Base-by-base conservation (phyloP, 92 coral and sea anemone species). In the Micromussa lordhowensis region DNA sequence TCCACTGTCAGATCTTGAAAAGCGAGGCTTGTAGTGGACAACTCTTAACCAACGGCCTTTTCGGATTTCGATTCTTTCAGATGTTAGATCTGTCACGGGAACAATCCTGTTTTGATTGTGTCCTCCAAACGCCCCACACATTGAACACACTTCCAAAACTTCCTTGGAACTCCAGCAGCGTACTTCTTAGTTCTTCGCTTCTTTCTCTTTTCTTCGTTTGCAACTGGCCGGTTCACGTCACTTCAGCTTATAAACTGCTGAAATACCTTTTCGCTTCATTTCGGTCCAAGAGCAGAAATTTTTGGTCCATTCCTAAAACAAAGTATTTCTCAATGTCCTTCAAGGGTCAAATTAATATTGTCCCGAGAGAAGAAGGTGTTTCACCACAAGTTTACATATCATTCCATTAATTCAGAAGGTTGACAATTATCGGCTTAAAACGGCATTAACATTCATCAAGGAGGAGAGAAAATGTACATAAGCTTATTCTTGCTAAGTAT, bases 11-110 rank as follows among this genome's bases (percentile, higher is more conserved):
- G 86, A 86, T 16, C 44, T 63, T 40, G 96, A 93, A 16, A 58
- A 36, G 32, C 79, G 86, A 18, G 95, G 95, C 63, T 91, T 91
- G 71, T 82, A 88, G 71, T 94, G 92, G 14, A 95, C 81, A 29
- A 97, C 90, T 77, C 97, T 93, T 15, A 97, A 69, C 90, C 90
- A 94, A 1, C 98, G 91, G 44, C 86, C 92, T 54, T 92, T 88
- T 18, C 98, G 89, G 6, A 97, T 90, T 97, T 97, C 99, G 7
- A 96, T 72, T 51, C 85, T 85, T 40, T 96, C 98, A 24, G 92
- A 68, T 55, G 80, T 51, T 24, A 95, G 80, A 59, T 93, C 98
- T 40, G 92, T 94, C 18, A 94, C 66, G 12, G 96, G 98, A 29
- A 80, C 87, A 55, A 93, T 82, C 86, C 91, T 91, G 63, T 90